Percentiles rank a stretch among this genome's conserved stretches.
Conservation (phyloP, 2,888 invertebrate genomes). For the Ditylenchus weischeri region DNA sequence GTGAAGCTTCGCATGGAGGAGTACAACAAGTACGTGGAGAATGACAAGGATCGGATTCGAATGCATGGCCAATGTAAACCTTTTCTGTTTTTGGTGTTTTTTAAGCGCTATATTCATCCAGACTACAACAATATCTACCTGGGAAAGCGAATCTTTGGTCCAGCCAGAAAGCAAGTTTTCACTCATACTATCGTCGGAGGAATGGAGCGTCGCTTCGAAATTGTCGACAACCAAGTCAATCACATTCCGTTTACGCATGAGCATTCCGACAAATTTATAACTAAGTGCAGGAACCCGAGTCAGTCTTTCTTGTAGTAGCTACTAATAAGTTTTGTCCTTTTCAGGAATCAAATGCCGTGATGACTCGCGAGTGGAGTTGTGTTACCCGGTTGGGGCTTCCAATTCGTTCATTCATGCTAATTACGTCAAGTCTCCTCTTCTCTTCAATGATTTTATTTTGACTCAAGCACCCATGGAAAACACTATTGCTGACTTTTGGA, state of each 20-base stretch:
- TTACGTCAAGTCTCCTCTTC: slow-evolving; percentile 37
- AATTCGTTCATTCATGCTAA: slow-evolving; percentile 53
- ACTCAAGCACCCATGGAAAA: slow-evolving; percentile 84
- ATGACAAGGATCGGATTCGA: slow-evolving; percentile 48
- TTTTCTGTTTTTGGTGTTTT: too few relatives aligned
- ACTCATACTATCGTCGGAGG: slow-evolving; percentile 53
- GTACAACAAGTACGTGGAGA: slow-evolving; percentile 44
- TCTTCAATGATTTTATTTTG: slow-evolving; percentile 78
- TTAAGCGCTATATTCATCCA: background rate
- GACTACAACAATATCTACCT: slow-evolving; percentile 56
- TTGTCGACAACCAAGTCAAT: slow-evolving; percentile 56
- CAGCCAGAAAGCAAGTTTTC: slow-evolving; percentile 52
- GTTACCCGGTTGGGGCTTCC: slow-evolving; percentile 30
- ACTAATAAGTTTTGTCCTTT: slow-evolving; percentile 8
- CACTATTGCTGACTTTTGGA: slow-evolving; percentile 75
- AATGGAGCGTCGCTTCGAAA: slow-evolving; percentile 56
- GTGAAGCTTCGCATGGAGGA: slow-evolving; percentile 41
- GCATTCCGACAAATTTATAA: slow-evolving; percentile 43
- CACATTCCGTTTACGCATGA: slow-evolving; percentile 51
- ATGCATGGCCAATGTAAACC: slow-evolving; percentile 50
- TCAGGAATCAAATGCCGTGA: slow-evolving; percentile 53
- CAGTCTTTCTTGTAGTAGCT: slow-evolving; percentile 3
- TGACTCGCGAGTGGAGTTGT: slow-evolving; percentile 44
- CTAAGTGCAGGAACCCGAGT: slow-evolving; percentile 48
- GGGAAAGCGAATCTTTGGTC: slow-evolving; percentile 57